A percentile compares a stretch with the other conserved stretches of the same genome.
phyloP scores from a whole-genome alignment of 2,888 invertebrate species.

The Buathra laborator region DNA sequence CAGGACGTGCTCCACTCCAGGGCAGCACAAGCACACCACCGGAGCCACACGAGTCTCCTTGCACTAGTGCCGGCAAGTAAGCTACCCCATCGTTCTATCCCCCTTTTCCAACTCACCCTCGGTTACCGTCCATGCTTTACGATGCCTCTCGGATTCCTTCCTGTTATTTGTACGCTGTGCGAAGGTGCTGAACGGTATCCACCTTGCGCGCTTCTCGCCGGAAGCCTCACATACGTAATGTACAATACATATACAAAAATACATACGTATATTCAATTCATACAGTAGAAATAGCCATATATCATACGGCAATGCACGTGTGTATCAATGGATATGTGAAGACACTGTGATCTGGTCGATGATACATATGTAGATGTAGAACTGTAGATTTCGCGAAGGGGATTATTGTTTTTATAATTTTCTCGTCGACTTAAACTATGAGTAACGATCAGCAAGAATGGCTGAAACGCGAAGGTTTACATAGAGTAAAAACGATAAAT shows the following conservation, averaged over 20 bases:
- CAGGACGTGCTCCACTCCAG: constrained; percentile 55
- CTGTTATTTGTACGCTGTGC: constrained; percentile 66
- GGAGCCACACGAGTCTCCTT: constrained; percentile 19
- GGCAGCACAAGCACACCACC: constrained; percentile 2
- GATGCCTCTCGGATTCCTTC: constrained; percentile 65
- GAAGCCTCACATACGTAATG: constrained; percentile 12
- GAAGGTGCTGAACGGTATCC: constrained; percentile 67
- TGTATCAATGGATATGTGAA: too few relatives aligned
- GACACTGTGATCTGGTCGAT: too few relatives aligned
- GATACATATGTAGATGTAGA: too few relatives aligned
- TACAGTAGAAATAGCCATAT: neutral
- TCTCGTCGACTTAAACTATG: too few relatives aligned
- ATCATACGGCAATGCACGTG: too few relatives aligned
- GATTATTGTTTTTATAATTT: too few relatives aligned
- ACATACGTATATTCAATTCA: constrained; percentile 1
- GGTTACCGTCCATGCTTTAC: constrained; percentile 57
- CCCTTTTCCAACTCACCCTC: constrained; percentile 58
- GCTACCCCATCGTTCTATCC: constrained; percentile 38
- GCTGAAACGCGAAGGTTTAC: too few relatives aligned
- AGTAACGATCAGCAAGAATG: too few relatives aligned
- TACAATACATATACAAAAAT: constrained; percentile 4
- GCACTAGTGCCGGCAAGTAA: constrained; percentile 51
- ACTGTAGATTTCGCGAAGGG: too few relatives aligned
- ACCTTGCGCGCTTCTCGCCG: constrained; percentile 45
- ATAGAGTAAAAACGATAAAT: too few relatives aligned